Evolutionary conservation across 2,113 vertebrate species (phyloP).

Genomic region (Diadophis punctatus): DNA sequence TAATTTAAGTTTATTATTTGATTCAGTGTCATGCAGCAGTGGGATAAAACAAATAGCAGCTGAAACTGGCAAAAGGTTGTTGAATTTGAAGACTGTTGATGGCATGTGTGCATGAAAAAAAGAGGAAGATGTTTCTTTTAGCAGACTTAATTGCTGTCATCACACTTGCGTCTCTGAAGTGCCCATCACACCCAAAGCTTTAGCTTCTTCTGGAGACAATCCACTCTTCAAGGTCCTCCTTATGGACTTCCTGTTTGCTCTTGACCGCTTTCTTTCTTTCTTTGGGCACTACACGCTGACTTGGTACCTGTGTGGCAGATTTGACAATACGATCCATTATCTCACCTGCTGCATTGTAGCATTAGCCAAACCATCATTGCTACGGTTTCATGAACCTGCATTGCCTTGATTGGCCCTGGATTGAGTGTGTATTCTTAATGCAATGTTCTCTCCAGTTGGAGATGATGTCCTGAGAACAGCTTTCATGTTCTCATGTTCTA

Average conservation of each 20-base stretch:
- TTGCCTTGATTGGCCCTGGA: no score
- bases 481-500: no score
- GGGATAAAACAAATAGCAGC: slow-evolving; percentile 47
- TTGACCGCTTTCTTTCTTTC: slow-evolving; percentile 90
- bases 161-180: slow-evolving; percentile 93
- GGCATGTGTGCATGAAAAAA: slow-evolving; percentile 12
- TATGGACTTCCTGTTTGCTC: slow-evolving; percentile 92
- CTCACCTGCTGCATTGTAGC: slow-evolving; percentile 90
- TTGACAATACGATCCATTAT: slow-evolving; percentile 98
- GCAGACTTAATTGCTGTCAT: slow-evolving; percentile 67
- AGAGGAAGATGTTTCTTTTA: not conserved
- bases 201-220: slow-evolving; percentile 91
- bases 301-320: slow-evolving; percentile 93
- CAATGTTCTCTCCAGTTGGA: no score
- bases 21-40: slow-evolving; percentile 33
- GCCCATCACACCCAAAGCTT: slow-evolving; percentile 86
- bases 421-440: no score
- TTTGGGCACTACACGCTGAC: slow-evolving; percentile 83
- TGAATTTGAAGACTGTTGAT: not conserved
- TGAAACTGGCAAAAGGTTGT: slow-evolving; percentile 52
- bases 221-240: slow-evolving; percentile 93
- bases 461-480: no score
- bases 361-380: slow-evolving; percentile 78
- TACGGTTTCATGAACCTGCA: slow-evolving; percentile 77
- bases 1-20: slow-evolving; percentile 3